Evolutionary conservation across 2,888 invertebrate species (phyloP).

Genomic region (Trissoscelio sp.): DNA sequence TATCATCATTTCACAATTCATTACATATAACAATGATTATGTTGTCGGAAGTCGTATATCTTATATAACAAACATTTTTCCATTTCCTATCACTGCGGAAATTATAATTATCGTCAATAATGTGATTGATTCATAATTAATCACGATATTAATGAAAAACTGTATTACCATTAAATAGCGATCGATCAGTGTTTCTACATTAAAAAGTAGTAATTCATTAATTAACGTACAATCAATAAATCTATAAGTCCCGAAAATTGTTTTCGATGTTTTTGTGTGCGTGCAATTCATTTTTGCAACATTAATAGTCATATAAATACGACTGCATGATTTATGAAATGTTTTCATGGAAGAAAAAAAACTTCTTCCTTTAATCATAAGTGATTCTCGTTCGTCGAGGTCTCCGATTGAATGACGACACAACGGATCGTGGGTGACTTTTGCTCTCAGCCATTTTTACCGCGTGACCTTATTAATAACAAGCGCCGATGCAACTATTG

Average conservation of each 20-base stretch:
- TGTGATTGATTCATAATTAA: constrained; percentile 60
- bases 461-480: constrained; percentile 68
- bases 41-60: constrained; percentile 40
- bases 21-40: constrained; percentile 16
- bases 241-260: background rate
- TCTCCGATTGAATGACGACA: constrained; percentile 56
- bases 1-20: constrained; percentile 23
- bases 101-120: constrained; percentile 39
- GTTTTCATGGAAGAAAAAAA: background rate
- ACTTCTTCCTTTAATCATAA: constrained; percentile 27
- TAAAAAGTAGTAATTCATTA: background rate
- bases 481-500: constrained; percentile 61
- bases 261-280: background rate
- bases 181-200: background rate
- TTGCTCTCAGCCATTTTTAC: constrained; percentile 68
- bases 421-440: constrained; percentile 67
- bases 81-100: constrained; percentile 41
- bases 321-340: constrained; percentile 17
- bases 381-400: constrained; percentile 31
- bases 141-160: constrained; percentile 35
- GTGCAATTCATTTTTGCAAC: background rate
- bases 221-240: background rate
- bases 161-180: constrained; percentile 42
- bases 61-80: constrained; percentile 45
- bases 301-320: background rate